Conservation (phyloP, 2,797 vertebrate genomes). For the Fundulus diaphanus region DNA sequence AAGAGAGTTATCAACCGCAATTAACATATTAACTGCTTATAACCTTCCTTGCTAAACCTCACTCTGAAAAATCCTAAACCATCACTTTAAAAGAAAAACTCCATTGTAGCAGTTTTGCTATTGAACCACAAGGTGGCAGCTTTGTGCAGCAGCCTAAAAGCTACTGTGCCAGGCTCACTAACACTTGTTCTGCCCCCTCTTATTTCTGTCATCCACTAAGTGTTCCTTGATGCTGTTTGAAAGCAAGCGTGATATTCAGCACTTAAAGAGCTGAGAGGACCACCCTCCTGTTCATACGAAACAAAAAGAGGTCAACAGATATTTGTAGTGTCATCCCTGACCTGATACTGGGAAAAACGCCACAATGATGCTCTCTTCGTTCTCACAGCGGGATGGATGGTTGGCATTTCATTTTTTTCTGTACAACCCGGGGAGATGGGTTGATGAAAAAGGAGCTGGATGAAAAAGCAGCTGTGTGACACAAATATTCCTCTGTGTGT, state of each 20-base stretch:
- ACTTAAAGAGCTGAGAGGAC: background rate
- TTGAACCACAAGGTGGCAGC: conserved; percentile 39
- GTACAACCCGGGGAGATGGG: conserved; percentile 19
- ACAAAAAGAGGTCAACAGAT: conserved; percentile 32
- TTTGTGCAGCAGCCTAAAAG: conserved; percentile 5
- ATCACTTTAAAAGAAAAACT: background rate
- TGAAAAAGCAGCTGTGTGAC: conserved; percentile 52
- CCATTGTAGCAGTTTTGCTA: conserved; percentile 9
- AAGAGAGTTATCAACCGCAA: background rate
- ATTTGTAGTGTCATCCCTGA: conserved; percentile 20
- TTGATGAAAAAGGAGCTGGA: conserved; percentile 15
- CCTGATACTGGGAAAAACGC: conserved; percentile 14
- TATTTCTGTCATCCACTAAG: conserved; percentile 2
- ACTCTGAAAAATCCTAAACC: background rate
- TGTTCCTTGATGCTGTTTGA: conserved; percentile 1
- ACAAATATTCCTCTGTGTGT: conserved; percentile 52
- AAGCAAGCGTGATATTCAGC: background rate
- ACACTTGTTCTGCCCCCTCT: background rate
- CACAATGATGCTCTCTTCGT: conserved; percentile 23
- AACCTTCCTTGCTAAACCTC: background rate
- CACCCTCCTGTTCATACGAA: conserved; percentile 2
- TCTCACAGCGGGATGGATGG: conserved; percentile 17
- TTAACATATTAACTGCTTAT: no score
- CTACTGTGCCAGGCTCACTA: background rate
- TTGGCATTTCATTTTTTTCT: conserved; percentile 11